Percentiles rank a stretch among this genome's conserved stretches.
Evolutionary conservation across 23 tunicate species (phyloP).

Genomic region (Clavelina lepadiformis): DNA sequence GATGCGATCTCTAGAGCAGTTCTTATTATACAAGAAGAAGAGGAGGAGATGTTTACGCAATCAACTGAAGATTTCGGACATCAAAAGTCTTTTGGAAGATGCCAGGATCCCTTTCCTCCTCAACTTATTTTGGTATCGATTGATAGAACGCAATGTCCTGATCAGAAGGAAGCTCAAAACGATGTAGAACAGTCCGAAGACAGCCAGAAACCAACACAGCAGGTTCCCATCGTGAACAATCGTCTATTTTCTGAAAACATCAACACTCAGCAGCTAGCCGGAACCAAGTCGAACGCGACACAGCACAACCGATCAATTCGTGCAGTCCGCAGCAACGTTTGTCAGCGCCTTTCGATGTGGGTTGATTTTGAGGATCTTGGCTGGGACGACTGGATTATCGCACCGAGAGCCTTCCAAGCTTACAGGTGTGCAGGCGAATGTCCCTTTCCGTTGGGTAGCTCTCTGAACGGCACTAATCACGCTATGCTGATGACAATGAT

Average conservation of each 20-base stretch:
- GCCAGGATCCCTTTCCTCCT: not conserved
- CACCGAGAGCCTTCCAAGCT: conserved; percentile 69
- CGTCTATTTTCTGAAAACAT: too few relatives aligned
- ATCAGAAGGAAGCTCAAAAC: not conserved
- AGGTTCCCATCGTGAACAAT: too few relatives aligned
- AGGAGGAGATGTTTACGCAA: too few relatives aligned
- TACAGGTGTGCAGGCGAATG: conserved; percentile 79
- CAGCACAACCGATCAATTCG: too few relatives aligned
- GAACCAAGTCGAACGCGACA: too few relatives aligned
- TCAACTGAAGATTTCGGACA: too few relatives aligned
- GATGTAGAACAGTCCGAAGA: not conserved
- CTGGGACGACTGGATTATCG: conserved; percentile 82
- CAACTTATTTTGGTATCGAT: conserved; percentile 16
- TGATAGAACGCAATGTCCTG: conserved; percentile 9
- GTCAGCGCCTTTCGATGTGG: conserved; percentile 57
- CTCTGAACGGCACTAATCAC: conserved; percentile 69
- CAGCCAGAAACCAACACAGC: too few relatives aligned
- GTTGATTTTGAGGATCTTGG: conserved; percentile 68
- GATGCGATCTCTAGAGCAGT: too few relatives aligned
- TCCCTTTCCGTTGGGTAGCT: conserved; percentile 63
- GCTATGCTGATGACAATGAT: conserved; percentile 66
- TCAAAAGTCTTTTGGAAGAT: too few relatives aligned
- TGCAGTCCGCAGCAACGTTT: conserved; percentile 32
- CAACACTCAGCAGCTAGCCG: too few relatives aligned
- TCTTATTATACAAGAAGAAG: too few relatives aligned